A percentile compares a stretch with the other conserved stretches of the same genome.
phyloP scores from a whole-genome alignment of 2,797 vertebrate species.

The Chrysocyon brachyurus region DNA sequence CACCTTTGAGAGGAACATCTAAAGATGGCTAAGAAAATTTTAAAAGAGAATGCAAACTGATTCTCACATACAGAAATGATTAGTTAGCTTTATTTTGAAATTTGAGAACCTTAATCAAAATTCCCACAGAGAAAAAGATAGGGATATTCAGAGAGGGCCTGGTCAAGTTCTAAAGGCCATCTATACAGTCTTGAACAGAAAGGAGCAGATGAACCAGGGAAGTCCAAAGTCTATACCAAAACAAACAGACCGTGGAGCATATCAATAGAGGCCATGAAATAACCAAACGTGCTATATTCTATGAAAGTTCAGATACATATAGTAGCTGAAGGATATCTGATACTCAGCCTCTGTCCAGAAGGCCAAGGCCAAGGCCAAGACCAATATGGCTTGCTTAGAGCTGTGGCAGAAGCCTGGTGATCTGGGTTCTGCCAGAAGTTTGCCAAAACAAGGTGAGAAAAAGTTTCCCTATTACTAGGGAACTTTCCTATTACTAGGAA shows the following conservation, averaged over 20 bases:
- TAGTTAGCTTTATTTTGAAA: conserved; percentile 33
- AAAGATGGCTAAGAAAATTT: background rate
- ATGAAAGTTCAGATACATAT: background rate
- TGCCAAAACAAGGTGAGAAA: background rate
- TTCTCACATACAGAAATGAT: background rate
- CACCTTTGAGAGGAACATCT: background rate
- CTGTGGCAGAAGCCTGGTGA: background rate
- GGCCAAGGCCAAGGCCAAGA: background rate
- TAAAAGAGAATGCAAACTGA: conserved; percentile 27
- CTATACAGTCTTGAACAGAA: background rate
- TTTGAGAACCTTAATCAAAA: background rate
- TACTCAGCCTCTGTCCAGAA: background rate
- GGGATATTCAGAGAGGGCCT: background rate
- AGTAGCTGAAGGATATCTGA: background rate
- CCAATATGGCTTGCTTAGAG: background rate
- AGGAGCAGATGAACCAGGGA: background rate
- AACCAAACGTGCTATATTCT: background rate
- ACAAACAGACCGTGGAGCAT: background rate
- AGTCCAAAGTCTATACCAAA: background rate
- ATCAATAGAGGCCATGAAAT: background rate
- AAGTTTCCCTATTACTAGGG: background rate
- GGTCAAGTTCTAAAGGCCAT: background rate
- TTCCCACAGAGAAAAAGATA: background rate
- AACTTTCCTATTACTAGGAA: conserved; percentile 18
- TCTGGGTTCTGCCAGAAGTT: background rate